These are phyloP conservation scores for Stylophora pistillata DNA, from an alignment of 64 coral and sea anemone species.

Conservation along the genomic window DNA sequence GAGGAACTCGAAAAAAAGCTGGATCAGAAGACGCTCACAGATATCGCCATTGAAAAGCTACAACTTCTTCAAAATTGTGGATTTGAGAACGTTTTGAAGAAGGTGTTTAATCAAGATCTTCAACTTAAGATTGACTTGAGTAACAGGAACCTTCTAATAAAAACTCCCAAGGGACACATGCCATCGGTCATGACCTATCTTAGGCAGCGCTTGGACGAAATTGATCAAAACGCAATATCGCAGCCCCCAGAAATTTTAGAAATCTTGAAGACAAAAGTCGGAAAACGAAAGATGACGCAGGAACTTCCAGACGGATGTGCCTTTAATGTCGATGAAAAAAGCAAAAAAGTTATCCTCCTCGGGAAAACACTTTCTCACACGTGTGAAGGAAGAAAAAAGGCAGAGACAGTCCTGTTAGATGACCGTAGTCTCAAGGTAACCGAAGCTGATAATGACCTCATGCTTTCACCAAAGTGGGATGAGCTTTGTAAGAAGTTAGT, in stretches of 20 bases:
- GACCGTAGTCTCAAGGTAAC: background rate
- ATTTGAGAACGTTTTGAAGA: constrained; percentile 20
- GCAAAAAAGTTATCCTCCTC: background rate
- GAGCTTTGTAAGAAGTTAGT: constrained; percentile 23
- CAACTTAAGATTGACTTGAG: background rate
- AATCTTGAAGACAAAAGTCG: background rate
- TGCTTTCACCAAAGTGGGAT: background rate
- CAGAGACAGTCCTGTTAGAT: background rate
- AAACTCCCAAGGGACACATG: constrained; percentile 31
- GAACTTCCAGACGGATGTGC: constrained; percentile 12
- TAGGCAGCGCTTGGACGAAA: constrained; percentile 19
- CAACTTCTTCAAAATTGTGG: background rate
- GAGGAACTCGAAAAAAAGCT: constrained; percentile 29
- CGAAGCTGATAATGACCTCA: background rate
- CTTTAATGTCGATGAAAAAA: constrained; percentile 23
- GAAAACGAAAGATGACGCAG: constrained; percentile 11
- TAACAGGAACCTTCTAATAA: background rate
- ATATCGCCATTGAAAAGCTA: constrained; percentile 4
- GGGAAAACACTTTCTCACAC: background rate
- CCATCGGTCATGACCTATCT: background rate
- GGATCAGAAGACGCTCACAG: background rate
- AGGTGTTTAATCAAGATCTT: constrained; percentile 1
- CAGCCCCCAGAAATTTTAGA: constrained; percentile 18
- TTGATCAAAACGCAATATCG: background rate
- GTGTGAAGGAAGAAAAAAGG: background rate